Percentiles rank a stretch among this genome's conserved stretches.
These are phyloP conservation scores for Phortica magna DNA, from an alignment of 2,888 invertebrate species.

Conservation along the genomic window DNA sequence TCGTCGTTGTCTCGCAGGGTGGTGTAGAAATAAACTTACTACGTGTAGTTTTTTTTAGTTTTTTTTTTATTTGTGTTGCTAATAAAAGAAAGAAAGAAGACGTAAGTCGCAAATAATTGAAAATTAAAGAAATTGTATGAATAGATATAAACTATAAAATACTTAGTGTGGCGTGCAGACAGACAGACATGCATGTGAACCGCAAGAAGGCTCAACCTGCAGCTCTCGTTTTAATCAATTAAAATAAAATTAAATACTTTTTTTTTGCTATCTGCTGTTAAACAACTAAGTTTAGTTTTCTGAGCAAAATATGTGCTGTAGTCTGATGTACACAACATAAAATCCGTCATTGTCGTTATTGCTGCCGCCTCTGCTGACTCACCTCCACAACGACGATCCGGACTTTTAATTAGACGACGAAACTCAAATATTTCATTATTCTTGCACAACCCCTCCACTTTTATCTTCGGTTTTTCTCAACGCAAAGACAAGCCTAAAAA, in stretches of 20 bases:
- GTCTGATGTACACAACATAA: slow-evolving; percentile 26
- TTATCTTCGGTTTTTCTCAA: too few species aligned
- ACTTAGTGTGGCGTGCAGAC: background rate
- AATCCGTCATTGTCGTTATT: slow-evolving; percentile 32
- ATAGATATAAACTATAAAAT: background rate
- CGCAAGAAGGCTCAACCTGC: background rate
- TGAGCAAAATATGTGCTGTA: background rate
- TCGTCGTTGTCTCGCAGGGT: slow-evolving; percentile 56
- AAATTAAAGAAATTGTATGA: background rate
- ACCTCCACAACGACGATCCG: slow-evolving; percentile 46
- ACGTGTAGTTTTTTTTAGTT: slow-evolving; percentile 67
- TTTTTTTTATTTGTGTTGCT: slow-evolving; percentile 28
- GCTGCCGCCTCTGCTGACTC: slow-evolving; percentile 52
- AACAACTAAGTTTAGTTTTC: background rate
- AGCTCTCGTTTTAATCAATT: background rate
- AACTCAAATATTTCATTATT: slow-evolving; percentile 41
- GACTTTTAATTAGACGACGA: slow-evolving; percentile 34
- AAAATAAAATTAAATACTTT: background rate
- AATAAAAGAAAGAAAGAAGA: slow-evolving; percentile 28
- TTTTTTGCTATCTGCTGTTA: too few species aligned
- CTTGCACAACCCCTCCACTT: too few species aligned
- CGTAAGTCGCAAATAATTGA: slow-evolving; percentile 1
- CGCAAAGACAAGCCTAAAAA: too few species aligned
- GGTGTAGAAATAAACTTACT: slow-evolving; percentile 67
- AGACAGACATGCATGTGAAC: background rate